These are phyloP conservation scores for Physella acuta DNA, from an alignment of 1,140 invertebrate genomes.

Conservation along the genomic window DNA sequence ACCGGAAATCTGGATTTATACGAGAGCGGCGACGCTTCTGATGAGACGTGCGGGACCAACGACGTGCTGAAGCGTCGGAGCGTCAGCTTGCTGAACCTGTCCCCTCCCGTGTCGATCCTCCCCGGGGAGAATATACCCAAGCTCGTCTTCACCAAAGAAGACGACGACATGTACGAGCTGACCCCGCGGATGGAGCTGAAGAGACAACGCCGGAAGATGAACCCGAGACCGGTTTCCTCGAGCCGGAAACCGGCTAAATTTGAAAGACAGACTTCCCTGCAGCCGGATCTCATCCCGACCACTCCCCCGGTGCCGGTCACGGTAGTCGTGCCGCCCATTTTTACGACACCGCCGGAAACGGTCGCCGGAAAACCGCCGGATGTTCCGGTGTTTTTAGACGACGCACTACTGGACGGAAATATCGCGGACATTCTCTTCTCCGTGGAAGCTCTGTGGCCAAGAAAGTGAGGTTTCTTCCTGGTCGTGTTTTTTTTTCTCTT, in stretches of 20 bases:
- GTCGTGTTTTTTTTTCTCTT: too few species aligned
- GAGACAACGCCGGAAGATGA: constrained; percentile 1
- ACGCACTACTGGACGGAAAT: constrained; percentile 39
- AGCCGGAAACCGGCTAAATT: neutral
- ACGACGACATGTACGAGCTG: neutral
- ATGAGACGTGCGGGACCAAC: neutral
- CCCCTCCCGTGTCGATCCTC: neutral
- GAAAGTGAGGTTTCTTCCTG: too few species aligned
- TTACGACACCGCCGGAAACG: neutral
- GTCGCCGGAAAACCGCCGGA: neutral
- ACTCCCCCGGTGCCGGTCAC: neutral
- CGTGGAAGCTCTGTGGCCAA: constrained; percentile 40
- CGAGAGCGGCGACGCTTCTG: neutral
- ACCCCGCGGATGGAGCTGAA: neutral
- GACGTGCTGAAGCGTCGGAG: neutral
- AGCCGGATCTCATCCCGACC: neutral
- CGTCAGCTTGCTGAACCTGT: constrained; percentile 14
- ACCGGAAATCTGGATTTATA: constrained; percentile 7
- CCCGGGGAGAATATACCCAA: neutral
- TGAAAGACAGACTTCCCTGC: constrained; percentile 7
- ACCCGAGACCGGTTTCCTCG: neutral
- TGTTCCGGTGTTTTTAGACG: constrained; percentile 32
- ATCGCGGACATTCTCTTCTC: constrained; percentile 40
- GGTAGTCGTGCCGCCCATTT: neutral
- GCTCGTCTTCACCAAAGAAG: constrained; percentile 11